phyloP scores from a whole-genome alignment of 1,140 invertebrate species.

The Cyclargus thomasi region DNA sequence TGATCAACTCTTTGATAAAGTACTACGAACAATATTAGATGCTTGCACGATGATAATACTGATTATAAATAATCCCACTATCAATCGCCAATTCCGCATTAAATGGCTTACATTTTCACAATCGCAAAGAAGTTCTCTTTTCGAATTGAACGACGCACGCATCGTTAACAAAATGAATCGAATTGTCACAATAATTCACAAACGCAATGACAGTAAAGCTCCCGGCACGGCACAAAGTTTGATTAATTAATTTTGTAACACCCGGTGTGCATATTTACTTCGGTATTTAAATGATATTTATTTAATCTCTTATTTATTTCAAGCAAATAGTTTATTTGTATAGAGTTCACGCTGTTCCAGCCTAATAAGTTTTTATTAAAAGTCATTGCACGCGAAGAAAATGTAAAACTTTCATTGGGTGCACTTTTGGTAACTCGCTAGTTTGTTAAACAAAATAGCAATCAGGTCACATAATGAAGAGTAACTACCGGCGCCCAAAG shows the following conservation, averaged over 20 bases:
- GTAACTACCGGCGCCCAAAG: no score
- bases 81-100: no score
- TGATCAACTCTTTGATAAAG: no score
- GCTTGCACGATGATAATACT: no score
- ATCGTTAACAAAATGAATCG: slow-evolving; percentile 1
- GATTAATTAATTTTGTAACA: slow-evolving; percentile 15
- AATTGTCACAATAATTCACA: slow-evolving; percentile 11
- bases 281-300: not conserved
- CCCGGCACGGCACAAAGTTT: slow-evolving; percentile 2
- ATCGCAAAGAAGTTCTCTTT: not conserved
- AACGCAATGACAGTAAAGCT: slow-evolving; percentile 9
- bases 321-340: not conserved
- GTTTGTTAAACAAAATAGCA: no score
- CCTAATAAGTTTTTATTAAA: no score
- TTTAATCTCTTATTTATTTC: not conserved
- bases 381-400: no score
- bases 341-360: not conserved
- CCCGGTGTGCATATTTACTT: not conserved
- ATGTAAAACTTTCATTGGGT: no score
- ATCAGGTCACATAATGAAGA: no score
- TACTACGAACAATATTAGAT: no score
- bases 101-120: not conserved
- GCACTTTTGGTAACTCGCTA: no score
- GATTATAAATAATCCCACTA: no score
- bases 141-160: not conserved